Base-by-base conservation (phyloP, 2,888 invertebrate genomes). In the Operophtera brumata region DNA sequence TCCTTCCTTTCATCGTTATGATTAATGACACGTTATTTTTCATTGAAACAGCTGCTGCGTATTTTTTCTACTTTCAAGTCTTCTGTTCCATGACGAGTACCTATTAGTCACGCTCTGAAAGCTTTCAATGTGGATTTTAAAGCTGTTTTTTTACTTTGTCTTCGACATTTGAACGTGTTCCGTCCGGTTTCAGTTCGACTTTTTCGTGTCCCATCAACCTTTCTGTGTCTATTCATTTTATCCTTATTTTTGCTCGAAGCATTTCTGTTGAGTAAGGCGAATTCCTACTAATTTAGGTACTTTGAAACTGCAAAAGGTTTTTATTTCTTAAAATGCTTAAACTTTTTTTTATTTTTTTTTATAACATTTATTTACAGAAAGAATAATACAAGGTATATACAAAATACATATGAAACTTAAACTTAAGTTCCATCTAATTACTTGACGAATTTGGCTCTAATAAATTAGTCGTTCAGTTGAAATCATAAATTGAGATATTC, bases 11-110 rank as follows among this genome's bases (percentile, higher is more conserved):
- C 85, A 80, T 73, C 78, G 78, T 75, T 82, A 84, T 87, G 87
- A 87, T 87, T 85, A 86, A 87, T 86, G 86, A 80, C 75, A 78
- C 75, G 82, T 82, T 86, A 86, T 87, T 86, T 87, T 87, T 87
- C 86, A 86, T 78, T 80, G 84, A 78, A 84, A 82, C 84, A 86
- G 84, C 85, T 86, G 85, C 80, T 73, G 74, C 82, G 81, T 82
- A 82, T 86, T 86, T 87, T 83, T 86, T 82, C 76, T 74, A 78
- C 80, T 80, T 80, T 78, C 80, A 75, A 80, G 79, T 82, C 80
- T 82, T 83, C 83, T 82, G 82, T 81, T 73, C 79, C 80, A 71
- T 82, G 82, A 82, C 82, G 79, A 72, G 75, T 75, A 75, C 80
- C 85, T 86, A 84, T 86, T 86, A 84, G 84, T 86, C 83, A 83